These are phyloP conservation scores for Microhierax caerulescens DNA, from an alignment of 2,797 vertebrate genomes.

Conservation along the genomic window DNA sequence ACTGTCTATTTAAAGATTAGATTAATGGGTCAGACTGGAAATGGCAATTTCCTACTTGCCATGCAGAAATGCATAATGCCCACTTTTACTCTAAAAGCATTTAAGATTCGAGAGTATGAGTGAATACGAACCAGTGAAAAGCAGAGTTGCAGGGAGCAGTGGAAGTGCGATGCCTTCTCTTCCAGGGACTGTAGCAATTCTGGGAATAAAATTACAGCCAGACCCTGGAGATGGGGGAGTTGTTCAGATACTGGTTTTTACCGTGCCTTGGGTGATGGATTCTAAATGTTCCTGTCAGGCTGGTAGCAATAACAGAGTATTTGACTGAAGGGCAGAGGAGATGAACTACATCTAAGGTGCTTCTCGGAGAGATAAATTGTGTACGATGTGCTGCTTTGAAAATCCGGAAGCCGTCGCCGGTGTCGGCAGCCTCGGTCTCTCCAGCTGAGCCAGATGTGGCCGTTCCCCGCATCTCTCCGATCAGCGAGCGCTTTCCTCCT, in stretches of 20 bases:
- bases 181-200: neutral
- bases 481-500: neutral
- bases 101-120: neutral
- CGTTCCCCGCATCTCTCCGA: rapidly evolving
- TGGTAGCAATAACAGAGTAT: rapidly evolving
- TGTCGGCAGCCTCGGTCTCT: rapidly evolving
- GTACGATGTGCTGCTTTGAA: rapidly evolving
- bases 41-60: neutral
- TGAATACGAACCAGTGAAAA: neutral
- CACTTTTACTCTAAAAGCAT: neutral
- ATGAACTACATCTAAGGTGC: rapidly evolving
- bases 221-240: neutral
- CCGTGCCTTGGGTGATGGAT: rapidly evolving
- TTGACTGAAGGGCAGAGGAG: neutral
- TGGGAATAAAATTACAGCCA: neutral
- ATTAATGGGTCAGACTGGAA: neutral
- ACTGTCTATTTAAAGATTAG: neutral
- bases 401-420: rapidly evolving
- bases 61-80: neutral
- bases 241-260: neutral
- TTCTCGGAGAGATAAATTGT: rapidly evolving
- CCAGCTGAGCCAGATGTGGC: rapidly evolving
- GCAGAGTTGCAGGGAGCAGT: neutral
- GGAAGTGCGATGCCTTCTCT: neutral
- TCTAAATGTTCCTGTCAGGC: neutral